Percentiles rank a stretch among this genome's conserved stretches.
Conservation (phyloP, 2,113 vertebrate genomes). For the Pogona vitticeps region DNA sequence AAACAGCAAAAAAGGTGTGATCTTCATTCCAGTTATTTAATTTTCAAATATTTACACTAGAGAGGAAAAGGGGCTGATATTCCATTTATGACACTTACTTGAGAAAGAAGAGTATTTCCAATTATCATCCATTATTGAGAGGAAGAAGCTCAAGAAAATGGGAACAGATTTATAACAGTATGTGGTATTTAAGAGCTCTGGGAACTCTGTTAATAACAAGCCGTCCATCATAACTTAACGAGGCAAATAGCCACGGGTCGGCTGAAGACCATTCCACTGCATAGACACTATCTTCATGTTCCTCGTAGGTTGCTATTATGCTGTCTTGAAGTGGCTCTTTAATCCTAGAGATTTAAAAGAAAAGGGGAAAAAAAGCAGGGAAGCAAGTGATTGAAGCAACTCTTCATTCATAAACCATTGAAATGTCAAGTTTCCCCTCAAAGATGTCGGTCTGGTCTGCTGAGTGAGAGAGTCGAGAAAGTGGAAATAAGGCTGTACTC, state of each 20-base stretch:
- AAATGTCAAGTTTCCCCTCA: constrained; percentile 26
- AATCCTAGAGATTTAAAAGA: constrained; percentile 69
- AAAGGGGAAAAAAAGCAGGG: neutral
- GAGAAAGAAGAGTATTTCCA: constrained; percentile 50
- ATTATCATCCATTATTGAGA: constrained; percentile 63
- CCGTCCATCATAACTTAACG: constrained; percentile 95
- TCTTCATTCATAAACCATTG: constrained; percentile 35
- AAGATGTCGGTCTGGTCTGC: constrained; percentile 7
- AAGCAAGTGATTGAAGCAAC: constrained; percentile 43
- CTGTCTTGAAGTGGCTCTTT: constrained; percentile 95
- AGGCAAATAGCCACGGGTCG: constrained; percentile 97
- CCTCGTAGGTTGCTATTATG: constrained; percentile 95
- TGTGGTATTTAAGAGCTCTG: constrained; percentile 93
- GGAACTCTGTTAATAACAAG: constrained; percentile 98
- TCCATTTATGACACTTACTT: constrained; percentile 53
- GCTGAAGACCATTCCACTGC: constrained; percentile 98
- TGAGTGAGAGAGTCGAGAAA: neutral
- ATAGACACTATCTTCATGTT: constrained; percentile 98
- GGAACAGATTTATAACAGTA: constrained; percentile 80
- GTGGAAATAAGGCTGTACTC: constrained; percentile 7
- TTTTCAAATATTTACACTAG: constrained; percentile 60
- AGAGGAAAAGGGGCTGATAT: constrained; percentile 50
- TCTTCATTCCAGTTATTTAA: constrained; percentile 45
- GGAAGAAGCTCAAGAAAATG: constrained; percentile 53
- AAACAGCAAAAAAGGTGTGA: neutral